Evolutionary conservation across 2,113 vertebrate genomes (phyloP).

Genomic region (Megaceryle maxima): DNA sequence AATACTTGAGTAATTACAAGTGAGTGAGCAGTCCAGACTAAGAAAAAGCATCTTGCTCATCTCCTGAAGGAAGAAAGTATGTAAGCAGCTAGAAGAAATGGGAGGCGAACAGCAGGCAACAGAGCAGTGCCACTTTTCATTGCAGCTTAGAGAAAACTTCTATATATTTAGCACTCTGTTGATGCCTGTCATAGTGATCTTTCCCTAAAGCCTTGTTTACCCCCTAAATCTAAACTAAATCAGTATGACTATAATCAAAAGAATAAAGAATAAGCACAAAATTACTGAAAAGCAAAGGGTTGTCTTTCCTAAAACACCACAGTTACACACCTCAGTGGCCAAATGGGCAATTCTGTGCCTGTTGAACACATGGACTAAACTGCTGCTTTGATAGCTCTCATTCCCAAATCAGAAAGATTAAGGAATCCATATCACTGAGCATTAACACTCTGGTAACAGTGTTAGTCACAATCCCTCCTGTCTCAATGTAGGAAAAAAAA

Average conservation of each 20-base stretch:
- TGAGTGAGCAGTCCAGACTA: background rate
- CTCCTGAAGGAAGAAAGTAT: background rate
- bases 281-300: background rate
- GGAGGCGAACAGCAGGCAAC: background rate
- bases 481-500: background rate
- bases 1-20: background rate
- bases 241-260: background rate
- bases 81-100: background rate
- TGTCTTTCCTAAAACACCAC: background rate
- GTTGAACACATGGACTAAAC: background rate
- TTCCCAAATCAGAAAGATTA: background rate
- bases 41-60: background rate
- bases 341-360: constrained; percentile 2
- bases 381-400: background rate
- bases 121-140: background rate
- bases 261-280: constrained; percentile 30
- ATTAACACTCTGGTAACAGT: background rate
- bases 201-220: constrained; percentile 38
- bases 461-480: background rate
- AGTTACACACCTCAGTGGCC: background rate
- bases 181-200: background rate
- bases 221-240: background rate
- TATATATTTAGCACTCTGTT: constrained; percentile 35
- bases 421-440: background rate
- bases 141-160: constrained; percentile 16